phyloP scores from a whole-genome alignment of 2,888 invertebrate genomes.

The Kryphioiulus occultus region DNA sequence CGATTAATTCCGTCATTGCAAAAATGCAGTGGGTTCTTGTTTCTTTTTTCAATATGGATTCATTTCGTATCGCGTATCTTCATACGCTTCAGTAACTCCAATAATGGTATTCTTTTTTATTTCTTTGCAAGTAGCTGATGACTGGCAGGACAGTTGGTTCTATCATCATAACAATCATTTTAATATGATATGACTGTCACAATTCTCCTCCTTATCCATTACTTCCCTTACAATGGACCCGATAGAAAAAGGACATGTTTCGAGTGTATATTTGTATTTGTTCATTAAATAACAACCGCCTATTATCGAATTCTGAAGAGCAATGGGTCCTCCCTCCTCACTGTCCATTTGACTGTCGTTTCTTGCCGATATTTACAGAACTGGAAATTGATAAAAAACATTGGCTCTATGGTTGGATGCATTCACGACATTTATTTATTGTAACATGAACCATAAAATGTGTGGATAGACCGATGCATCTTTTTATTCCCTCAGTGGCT shows the following conservation, averaged over 20 bases:
- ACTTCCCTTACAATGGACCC: background rate
- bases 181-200: background rate
- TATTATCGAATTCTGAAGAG: background rate
- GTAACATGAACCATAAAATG: background rate
- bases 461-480: background rate
- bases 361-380: background rate
- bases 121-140: slow-evolving; percentile 21
- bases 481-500: background rate
- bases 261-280: slow-evolving; percentile 30
- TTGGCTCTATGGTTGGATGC: background rate
- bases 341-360: background rate
- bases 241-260: slow-evolving; percentile 24
- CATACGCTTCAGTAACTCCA: background rate
- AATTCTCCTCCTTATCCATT: background rate
- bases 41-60: background rate
- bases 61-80: background rate
- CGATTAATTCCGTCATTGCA: background rate
- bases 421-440: background rate
- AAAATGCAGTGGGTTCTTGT: background rate
- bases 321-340: background rate
- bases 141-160: slow-evolving; percentile 28
- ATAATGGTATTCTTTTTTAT: background rate
- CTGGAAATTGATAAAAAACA: background rate
- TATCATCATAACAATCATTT: slow-evolving; percentile 13
- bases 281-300: slow-evolving; percentile 35